Conservation (phyloP, 2,888 invertebrate species). For the Cordilura impudica region DNA sequence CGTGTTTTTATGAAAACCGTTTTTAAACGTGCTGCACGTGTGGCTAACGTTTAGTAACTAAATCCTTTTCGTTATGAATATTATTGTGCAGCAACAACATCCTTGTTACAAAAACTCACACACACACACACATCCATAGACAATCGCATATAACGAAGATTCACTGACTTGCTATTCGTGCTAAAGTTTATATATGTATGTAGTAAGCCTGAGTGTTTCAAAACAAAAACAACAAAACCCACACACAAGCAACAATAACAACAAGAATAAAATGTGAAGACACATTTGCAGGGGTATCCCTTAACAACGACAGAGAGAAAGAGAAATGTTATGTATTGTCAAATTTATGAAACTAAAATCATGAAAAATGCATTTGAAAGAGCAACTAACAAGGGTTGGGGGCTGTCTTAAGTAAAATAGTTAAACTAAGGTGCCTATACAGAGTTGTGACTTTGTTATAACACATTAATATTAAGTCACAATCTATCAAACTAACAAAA, state of each 20-base stretch:
- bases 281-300: conserved; percentile 36
- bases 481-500: too few relatives aligned
- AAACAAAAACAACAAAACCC: not conserved
- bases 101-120: conserved; percentile 20
- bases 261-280: conserved; percentile 19
- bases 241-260: conserved; percentile 19
- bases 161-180: conserved; percentile 52
- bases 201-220: conserved; percentile 7
- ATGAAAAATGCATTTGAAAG: conserved; percentile 15
- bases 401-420: conserved; percentile 34
- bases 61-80: conserved; percentile 62
- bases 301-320: conserved; percentile 52
- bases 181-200: conserved; percentile 25
- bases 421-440: too few relatives aligned
- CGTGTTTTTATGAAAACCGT: conserved; percentile 19
- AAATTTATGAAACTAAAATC: conserved; percentile 36
- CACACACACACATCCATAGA: conserved; percentile 33
- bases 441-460: not conserved
- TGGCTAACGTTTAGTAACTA: conserved; percentile 74
- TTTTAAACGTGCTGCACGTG: conserved; percentile 71
- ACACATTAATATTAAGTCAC: too few relatives aligned
- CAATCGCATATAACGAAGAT: not conserved
- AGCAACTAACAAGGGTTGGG: conserved; percentile 38
- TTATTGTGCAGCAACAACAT: conserved; percentile 52
- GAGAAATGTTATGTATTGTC: conserved; percentile 45